Evolutionary conservation across 1,140 invertebrate genomes (phyloP), one percentile per base, ranked within the genome.

Genomic region (Panulirus ornatus): DNA sequence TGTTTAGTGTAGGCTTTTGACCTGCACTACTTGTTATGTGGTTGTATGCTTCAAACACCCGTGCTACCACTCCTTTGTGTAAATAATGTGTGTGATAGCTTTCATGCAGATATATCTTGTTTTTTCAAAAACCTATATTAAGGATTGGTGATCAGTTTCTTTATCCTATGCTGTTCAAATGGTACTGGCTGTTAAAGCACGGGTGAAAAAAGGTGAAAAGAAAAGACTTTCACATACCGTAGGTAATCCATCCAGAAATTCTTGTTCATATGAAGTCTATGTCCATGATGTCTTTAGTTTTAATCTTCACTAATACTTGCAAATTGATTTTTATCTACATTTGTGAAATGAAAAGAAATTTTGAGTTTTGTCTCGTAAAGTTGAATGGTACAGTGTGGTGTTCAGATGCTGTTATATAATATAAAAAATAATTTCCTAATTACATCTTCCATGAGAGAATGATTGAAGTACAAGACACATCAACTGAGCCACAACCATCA

Each of bases 41-140:
- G 85, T 87, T 87, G 85, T 87, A 40, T 79, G 85, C 85, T 79
- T 87, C 85, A 76, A 76, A 87, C 73, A 87, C 85, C 85, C 54
- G 75, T 71, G 51, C 66, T 47, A 22, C 83, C 66, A 71, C 44
- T 73, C 66, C 38, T 42, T 58, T 87, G 47, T 87, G 85, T 87
- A 79, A 22, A 87, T 87, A 79, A 76, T 87, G 36, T 78, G 70
- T 63, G 76, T 78, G 54, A 87, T 73, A 87, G 84, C 84, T 78
- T 78, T 87, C 84, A 79, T 63, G 54, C 44, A 54, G 38, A 44
- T 42, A 63, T n/a, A 63, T 51, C 54, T 63, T 58, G n/a, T 27
- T 66, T n/a, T n/a, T 83, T 27, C 44, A 51, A 27, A 47, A 47
- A 38, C n/a, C n/a, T n/a, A n/a, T 83, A 19, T 36, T 51, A 63